A percentile compares a stretch with the other conserved stretches of the same genome.
These are phyloP conservation scores for Procambarus virginalis DNA, from an alignment of 1,140 invertebrate genomes.

Conservation along the genomic window DNA sequence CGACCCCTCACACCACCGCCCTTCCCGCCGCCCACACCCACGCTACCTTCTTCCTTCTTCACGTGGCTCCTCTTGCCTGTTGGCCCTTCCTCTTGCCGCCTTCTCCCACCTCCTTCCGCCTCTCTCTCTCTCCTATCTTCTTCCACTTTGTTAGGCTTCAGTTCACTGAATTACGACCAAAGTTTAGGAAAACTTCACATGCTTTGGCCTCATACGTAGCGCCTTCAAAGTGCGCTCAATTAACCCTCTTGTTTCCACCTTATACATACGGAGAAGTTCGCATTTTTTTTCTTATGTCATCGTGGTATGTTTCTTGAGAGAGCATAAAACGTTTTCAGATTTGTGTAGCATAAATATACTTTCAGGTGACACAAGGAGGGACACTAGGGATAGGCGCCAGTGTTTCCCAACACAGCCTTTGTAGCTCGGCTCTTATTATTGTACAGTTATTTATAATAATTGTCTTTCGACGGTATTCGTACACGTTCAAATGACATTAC, in stretches of 20 bases:
- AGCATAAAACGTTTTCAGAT: too few species aligned
- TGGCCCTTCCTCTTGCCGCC: conserved; percentile 5
- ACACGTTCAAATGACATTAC: too few species aligned
- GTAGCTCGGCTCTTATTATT: too few species aligned
- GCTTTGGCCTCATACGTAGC: neutral
- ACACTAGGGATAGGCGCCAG: too few species aligned
- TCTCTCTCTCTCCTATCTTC: conserved; percentile 21
- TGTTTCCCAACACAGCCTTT: too few species aligned
- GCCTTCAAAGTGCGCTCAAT: too few species aligned
- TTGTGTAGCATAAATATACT: too few species aligned
- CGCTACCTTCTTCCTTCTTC: conserved; percentile 16
- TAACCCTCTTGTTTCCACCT: neutral
- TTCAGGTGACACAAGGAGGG: too few species aligned
- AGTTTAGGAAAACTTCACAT: neutral
- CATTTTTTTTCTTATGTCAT: neutral
- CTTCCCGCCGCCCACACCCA: conserved; percentile 9
- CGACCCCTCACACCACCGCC: conserved; percentile 24
- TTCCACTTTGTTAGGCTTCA: conserved; percentile 19
- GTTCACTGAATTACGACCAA: neutral
- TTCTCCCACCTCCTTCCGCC: conserved; percentile 34
- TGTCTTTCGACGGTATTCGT: too few species aligned
- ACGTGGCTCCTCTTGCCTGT: conserved; percentile 1
- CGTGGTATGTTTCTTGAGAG: neutral
- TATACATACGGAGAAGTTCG: neutral
- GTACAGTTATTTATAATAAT: too few species aligned